These are phyloP conservation scores for Druceiella hillmani DNA, from an alignment of 2,888 invertebrate genomes.

Conservation along the genomic window DNA sequence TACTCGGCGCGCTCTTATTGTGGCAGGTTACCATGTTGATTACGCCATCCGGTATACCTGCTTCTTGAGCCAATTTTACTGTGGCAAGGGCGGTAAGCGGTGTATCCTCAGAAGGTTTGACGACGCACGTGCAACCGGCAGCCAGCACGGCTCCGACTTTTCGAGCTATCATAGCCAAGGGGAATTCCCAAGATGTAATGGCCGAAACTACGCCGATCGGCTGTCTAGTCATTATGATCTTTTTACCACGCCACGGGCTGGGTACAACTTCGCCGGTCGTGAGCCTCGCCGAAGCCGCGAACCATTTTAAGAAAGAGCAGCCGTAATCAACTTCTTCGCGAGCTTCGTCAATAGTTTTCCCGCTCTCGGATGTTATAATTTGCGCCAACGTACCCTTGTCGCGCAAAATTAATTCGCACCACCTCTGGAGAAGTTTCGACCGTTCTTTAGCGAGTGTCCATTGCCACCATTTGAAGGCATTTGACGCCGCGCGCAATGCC, in stretches of 20 bases:
- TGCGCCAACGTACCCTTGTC: constrained; percentile 69
- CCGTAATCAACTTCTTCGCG: constrained; percentile 87
- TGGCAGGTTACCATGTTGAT: constrained; percentile 86
- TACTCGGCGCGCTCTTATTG: constrained; percentile 64
- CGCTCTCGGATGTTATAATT: constrained; percentile 79
- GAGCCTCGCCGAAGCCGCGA: constrained; percentile 87
- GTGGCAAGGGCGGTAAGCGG: constrained; percentile 89
- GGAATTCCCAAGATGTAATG: constrained; percentile 95
- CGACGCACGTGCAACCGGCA: constrained; percentile 90
- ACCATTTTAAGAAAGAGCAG: constrained; percentile 93
- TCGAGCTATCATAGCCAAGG: constrained; percentile 95
- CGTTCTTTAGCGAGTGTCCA: constrained; percentile 75
- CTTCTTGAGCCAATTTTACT: constrained; percentile 78
- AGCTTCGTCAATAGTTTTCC: constrained; percentile 87
- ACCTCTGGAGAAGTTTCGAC: constrained; percentile 61
- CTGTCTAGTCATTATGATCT: constrained; percentile 70
- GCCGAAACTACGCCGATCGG: constrained; percentile 93
- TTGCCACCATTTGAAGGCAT: constrained; percentile 75
- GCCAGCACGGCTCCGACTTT: constrained; percentile 94
- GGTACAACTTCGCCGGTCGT: constrained; percentile 76
- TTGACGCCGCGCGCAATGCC: constrained; percentile 71
- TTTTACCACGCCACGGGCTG: constrained; percentile 66
- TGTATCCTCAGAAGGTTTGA: constrained; percentile 96
- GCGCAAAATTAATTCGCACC: constrained; percentile 71
- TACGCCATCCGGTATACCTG: constrained; percentile 89